These are phyloP conservation scores for Catalaphyllia jardinei DNA, from an alignment of 64 coral and sea anemone species.

Conservation along the genomic window DNA sequence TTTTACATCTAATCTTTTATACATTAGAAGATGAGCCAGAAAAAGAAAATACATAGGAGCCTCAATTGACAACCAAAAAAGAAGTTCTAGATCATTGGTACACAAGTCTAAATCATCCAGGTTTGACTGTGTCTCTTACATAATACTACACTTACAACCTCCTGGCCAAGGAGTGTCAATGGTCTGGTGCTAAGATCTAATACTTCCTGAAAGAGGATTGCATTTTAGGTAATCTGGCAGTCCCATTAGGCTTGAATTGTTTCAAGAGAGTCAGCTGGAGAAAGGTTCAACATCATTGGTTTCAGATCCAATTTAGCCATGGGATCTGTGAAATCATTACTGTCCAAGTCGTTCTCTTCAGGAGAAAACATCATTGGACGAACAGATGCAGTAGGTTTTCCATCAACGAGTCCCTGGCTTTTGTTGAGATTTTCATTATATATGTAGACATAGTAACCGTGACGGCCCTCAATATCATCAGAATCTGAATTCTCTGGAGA, in stretches of 20 bases:
- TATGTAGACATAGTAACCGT: constrained; percentile 92
- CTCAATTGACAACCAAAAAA: no score
- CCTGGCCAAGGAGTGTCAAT: background rate
- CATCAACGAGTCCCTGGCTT: constrained; percentile 38
- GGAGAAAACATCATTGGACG: constrained; percentile 74
- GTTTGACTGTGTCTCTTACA: no score
- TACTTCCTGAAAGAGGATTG: background rate
- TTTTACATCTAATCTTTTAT: no score
- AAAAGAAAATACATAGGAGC: no score
- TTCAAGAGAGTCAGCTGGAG: constrained; percentile 54
- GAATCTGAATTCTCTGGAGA: constrained; percentile 26
- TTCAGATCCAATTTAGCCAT: constrained; percentile 68
- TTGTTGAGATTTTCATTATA: constrained; percentile 69
- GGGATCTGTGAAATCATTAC: constrained; percentile 8
- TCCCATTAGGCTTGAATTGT: background rate
- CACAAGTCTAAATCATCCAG: no score
- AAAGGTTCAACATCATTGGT: constrained; percentile 62
- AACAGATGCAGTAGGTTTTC: constrained; percentile 85
- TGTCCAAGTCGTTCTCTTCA: constrained; percentile 51
- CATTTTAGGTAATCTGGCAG: background rate
- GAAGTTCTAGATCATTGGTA: no score
- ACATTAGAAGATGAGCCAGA: no score
- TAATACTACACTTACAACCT: no score
- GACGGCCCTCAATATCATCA: constrained; percentile 22
- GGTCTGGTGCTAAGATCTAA: background rate